Evolutionary conservation across 1,140 invertebrate species (phyloP).

Genomic region (Parasteatoda tepidariorum): DNA sequence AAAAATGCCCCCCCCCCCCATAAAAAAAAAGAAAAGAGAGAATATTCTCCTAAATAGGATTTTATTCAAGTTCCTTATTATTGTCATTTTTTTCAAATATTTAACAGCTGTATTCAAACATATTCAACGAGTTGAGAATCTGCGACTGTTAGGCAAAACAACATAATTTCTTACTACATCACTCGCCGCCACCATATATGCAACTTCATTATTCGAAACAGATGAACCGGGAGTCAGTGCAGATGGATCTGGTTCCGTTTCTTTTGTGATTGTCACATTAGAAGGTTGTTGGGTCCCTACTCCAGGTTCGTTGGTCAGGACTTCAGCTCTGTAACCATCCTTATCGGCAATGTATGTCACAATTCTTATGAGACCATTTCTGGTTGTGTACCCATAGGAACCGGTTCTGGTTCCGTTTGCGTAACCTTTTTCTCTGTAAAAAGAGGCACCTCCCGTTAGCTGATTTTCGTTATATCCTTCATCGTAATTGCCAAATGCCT

Average conservation of each 20-base stretch:
- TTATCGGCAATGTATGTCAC: conserved; percentile 61
- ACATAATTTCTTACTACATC: conserved; percentile 37
- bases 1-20: no score
- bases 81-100: background rate
- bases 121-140: background rate
- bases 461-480: conserved; percentile 62
- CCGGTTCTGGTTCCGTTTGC: conserved; percentile 47
- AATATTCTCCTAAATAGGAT: background rate
- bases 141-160: background rate
- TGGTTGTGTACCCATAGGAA: conserved; percentile 57
- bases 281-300: conserved; percentile 11
- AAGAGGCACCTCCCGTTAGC: conserved; percentile 51
- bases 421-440: conserved; percentile 46
- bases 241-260: conserved; percentile 30
- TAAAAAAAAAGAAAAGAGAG: no score
- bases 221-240: conserved; percentile 18
- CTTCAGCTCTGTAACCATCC: conserved; percentile 54
- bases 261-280: conserved; percentile 33
- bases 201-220: background rate
- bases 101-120: background rate
- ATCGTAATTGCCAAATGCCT: conserved; percentile 60
- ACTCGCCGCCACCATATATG: background rate
- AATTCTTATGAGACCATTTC: conserved; percentile 51
- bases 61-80: background rate
- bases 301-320: conserved; percentile 61